A percentile compares a stretch with the other conserved stretches of the same genome.
Conservation (phyloP, 2,797 vertebrate species). For the Eleutherodactylus coqui region DNA sequence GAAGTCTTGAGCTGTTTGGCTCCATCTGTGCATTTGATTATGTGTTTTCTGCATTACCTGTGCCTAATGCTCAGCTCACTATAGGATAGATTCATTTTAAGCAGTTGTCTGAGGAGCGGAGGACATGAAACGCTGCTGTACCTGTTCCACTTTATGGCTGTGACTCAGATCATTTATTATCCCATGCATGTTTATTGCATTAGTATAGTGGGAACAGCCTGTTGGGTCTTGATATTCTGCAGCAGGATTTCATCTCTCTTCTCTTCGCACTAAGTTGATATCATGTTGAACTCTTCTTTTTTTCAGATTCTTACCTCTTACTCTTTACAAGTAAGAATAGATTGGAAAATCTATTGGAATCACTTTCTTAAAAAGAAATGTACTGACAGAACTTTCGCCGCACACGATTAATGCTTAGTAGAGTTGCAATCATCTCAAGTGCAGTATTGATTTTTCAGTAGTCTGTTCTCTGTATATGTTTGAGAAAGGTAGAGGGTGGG, state of each 20-base stretch:
- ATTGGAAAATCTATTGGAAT: slow-evolving; percentile 42
- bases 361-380: slow-evolving; percentile 29
- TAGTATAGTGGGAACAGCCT: neutral
- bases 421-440: slow-evolving; percentile 20
- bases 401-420: slow-evolving; percentile 37
- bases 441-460: slow-evolving; percentile 36
- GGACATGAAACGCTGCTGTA: neutral
- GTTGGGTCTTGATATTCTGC: slow-evolving; percentile 7
- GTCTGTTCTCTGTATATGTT: neutral
- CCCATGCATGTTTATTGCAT: slow-evolving; percentile 38
- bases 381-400: slow-evolving; percentile 3
- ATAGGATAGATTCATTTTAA: slow-evolving; percentile 17
- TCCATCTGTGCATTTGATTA: slow-evolving; percentile 10
- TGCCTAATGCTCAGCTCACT: neutral
- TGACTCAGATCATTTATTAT: slow-evolving; percentile 30
- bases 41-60: slow-evolving; percentile 25
- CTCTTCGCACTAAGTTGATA: neutral
- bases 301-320: slow-evolving; percentile 3
- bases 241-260: neutral
- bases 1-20: neutral
- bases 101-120: slow-evolving; percentile 15
- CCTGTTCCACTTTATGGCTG: slow-evolving; percentile 41
- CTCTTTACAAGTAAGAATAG: slow-evolving; percentile 6
- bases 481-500: neutral
- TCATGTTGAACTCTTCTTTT: neutral